Evolutionary conservation across 2,797 vertebrate genomes (phyloP), one percentile per base, ranked within the genome.

Genomic region (Semaprochilodus insignis): DNA sequence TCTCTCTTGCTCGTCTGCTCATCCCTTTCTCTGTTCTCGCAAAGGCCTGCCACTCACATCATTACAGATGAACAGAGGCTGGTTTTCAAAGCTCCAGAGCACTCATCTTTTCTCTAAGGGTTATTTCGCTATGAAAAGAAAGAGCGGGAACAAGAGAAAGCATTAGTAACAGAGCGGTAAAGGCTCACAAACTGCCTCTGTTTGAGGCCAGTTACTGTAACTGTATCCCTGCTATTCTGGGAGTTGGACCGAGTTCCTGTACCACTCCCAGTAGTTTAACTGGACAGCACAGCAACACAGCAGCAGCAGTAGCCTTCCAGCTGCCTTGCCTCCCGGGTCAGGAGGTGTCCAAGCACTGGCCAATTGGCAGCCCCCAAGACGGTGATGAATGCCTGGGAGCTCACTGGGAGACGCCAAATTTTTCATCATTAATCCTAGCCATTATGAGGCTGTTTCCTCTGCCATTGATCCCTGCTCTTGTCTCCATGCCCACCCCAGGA

Each of bases 361-460:
- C 87, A 89, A 94, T 93, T 94, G 94, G 94, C 95, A 96, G 91
- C 88, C 74, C 90, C 90, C 70, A 89, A 81, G 89, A 91, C 90
- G 83, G 95, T 99, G 97, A 99, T 98, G 93, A 97, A 99, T 98
- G 96, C 95, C 93, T 89, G 90, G 88, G 90, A 93, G 92, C 93
- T 93, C 92, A 84, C 90, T 85, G 90, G 91, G 94, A 96, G 97
- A 97, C 95, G 94, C 95, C 93, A 93, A 94, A 98, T 99, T 97
- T 97, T 98, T 99, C 97, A 98, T 99, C 97, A 98, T 99, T 99
- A 99, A 98, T 98, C 92, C 77, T 83, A 89, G 88, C 96, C 93
- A 96, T 98, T 98, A 97, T 97, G 95, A 95, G 95, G 92, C 92
- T 93, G 95, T 94, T 95, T 95, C 95, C 94, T 91, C 94, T 73